These are phyloP conservation scores for Lacerta viridis DNA, from an alignment of 2,797 vertebrate species.

Conservation along the genomic window DNA sequence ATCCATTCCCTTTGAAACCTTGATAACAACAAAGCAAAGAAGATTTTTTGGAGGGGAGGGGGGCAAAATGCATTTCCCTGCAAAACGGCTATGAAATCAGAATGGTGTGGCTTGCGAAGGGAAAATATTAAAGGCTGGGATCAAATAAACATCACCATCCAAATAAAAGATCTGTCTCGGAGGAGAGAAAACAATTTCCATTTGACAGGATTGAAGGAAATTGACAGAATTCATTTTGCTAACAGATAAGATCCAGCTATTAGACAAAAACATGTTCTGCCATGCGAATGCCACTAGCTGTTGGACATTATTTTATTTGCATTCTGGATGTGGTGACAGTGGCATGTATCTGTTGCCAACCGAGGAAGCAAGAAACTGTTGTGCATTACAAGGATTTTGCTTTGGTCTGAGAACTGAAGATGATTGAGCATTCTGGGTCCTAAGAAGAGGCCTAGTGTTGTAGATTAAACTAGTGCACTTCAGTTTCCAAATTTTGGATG, in stretches of 20 bases:
- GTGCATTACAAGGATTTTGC: background rate
- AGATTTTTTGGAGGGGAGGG: background rate
- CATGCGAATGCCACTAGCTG: slow-evolving; percentile 43
- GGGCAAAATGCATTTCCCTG: slow-evolving; percentile 45
- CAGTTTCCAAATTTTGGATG: background rate
- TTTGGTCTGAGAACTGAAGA: background rate
- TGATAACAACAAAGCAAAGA: slow-evolving; percentile 32
- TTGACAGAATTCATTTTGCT: slow-evolving; percentile 73
- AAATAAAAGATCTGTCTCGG: slow-evolving; percentile 65
- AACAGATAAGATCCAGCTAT: slow-evolving; percentile 60
- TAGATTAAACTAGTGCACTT: background rate
- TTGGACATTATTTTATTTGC: slow-evolving; percentile 53
- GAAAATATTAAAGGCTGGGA: slow-evolving; percentile 71
- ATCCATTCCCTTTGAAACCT: slow-evolving; percentile 5
- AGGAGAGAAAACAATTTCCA: slow-evolving; percentile 58
- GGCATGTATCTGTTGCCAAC: slow-evolving; percentile 29
- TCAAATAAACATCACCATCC: slow-evolving; percentile 72
- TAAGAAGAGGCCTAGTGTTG: background rate
- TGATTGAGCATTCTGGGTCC: too few species aligned
- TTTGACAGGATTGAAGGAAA: slow-evolving; percentile 72
- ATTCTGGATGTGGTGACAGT: slow-evolving; percentile 5
- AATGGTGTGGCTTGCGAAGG: slow-evolving; percentile 54
- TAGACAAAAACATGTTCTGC: slow-evolving; percentile 45
- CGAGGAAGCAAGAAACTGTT: slow-evolving; percentile 7
- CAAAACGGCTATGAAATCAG: slow-evolving; percentile 59